Base-by-base conservation (phyloP, 2,888 invertebrate species). In the Mallateleia sp. region DNA sequence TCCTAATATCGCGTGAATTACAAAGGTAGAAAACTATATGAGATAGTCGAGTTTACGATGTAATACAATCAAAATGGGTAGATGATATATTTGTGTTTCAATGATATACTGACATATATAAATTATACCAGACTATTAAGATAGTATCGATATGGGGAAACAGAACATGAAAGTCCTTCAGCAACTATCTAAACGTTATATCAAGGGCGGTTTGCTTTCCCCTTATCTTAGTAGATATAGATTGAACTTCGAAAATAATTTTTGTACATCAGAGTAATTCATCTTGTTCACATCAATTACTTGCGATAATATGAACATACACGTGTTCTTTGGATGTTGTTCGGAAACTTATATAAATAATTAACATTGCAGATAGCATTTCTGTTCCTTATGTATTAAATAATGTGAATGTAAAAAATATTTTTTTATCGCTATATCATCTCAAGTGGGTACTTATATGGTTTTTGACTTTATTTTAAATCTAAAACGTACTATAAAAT, bases 151-250 rank as follows among this genome's bases (percentile, higher is more conserved):
- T 62, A 62, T 64, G 52, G 62, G 74, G 42, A 75, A 75, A 75
- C 74, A 47, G 28, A 72, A 60, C 72, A 74, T 50, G 50, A 74
- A 74, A 74, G 72, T 74, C 60, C 60, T 50, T 60, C 50, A 74
- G 34, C 24, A 34, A 50, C 50, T 74, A 74, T 74, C 60, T 74
- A 20, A 74, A 28, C 24, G 50, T 50, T 74, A 34, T 60, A 74
- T 60, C 72, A 50, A 74, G 60, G 28, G 50, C 72, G 22, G 60
- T 24, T 22, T 58, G 58, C 47, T 32, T 72, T 72, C 47, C 45
- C 72, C 60, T 74, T 50, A 60, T 74, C 72, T 60, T 60, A 50
- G 47, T 60, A 50, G 28, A 74, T 60, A 74, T 60, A 58, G 20
- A 72, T 20, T 72, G 58, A 58, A 72, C 72, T 58, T 32, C 32